These are phyloP conservation scores for Sussaba pulchella DNA, from an alignment of 2,888 invertebrate species.

Conservation along the genomic window DNA sequence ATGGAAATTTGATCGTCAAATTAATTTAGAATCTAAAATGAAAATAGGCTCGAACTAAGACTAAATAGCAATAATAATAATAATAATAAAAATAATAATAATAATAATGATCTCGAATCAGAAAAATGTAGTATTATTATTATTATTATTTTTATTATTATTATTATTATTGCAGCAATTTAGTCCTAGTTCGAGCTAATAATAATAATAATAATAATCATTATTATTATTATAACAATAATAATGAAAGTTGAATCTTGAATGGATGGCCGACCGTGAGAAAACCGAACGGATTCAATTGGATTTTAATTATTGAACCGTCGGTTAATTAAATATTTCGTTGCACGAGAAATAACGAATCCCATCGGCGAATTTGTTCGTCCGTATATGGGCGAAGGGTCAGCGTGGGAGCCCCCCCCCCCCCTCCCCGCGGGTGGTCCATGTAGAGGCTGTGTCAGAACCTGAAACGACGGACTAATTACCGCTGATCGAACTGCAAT, in stretches of 20 bases:
- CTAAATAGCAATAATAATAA: too few species aligned
- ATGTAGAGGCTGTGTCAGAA: slow-evolving; percentile 8
- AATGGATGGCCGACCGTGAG: neutral
- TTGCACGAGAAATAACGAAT: slow-evolving; percentile 51
- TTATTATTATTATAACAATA: neutral
- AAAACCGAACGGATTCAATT: slow-evolving; percentile 43
- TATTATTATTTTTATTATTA: too few species aligned
- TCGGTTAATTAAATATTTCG: slow-evolving; percentile 59
- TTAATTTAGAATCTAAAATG: too few species aligned
- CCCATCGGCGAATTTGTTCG: slow-evolving; percentile 36
- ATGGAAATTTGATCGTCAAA: too few species aligned
- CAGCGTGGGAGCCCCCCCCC: too few species aligned
- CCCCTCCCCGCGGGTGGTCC: neutral
- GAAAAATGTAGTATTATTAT: too few species aligned
- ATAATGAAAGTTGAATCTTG: neutral
- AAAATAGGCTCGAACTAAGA: neutral
- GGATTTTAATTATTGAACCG: slow-evolving; percentile 44
- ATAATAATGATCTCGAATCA: too few species aligned
- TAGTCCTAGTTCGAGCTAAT: neutral
- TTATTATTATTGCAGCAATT: too few species aligned
- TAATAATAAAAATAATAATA: too few species aligned
- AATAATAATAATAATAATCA: neutral
- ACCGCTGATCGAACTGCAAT: slow-evolving; percentile 60
- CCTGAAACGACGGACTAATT: slow-evolving; percentile 54
- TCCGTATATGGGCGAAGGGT: neutral